Percentiles rank a stretch among this genome's conserved stretches.
Conservation (phyloP, 1,140 invertebrate genomes). For the Lepidurus arcticus region DNA sequence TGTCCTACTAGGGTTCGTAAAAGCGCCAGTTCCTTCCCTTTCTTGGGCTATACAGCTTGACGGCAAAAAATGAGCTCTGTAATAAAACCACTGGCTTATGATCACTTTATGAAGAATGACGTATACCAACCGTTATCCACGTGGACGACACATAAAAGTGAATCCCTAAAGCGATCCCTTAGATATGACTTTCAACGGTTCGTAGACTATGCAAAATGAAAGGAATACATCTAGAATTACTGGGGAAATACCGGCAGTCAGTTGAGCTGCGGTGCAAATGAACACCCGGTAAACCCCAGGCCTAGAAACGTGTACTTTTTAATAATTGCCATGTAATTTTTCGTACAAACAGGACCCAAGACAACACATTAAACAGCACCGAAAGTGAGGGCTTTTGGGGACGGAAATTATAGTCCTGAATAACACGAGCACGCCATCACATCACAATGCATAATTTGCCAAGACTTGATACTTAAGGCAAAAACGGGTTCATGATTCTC, state of each 20-base stretch:
- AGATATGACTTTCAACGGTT: not conserved
- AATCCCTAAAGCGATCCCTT: not conserved
- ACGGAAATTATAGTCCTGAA: not conserved
- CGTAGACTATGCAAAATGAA: too few species aligned
- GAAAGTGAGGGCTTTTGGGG: not conserved
- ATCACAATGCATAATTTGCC: not conserved
- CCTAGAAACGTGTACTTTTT: too few species aligned
- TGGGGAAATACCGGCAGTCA: too few species aligned
- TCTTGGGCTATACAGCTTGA: not conserved
- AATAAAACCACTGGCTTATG: slow-evolving; percentile 11
- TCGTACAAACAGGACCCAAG: too few species aligned
- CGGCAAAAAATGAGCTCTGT: not conserved
- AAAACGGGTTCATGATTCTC: not conserved
- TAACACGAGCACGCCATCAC: not conserved
- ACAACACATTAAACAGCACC: not conserved
- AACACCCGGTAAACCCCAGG: too few species aligned
- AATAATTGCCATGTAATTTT: too few species aligned
- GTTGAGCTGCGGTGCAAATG: too few species aligned
- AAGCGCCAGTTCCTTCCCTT: not conserved
- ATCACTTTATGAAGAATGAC: not conserved
- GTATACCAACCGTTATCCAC: not conserved
- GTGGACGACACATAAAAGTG: not conserved
- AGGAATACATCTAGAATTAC: too few species aligned
- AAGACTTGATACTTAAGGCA: not conserved
- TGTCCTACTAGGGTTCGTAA: not conserved